Percentiles rank a stretch among this genome's conserved stretches.
Conservation (phyloP, 2,113 vertebrate species). For the Melanotaenia duboulayi region DNA sequence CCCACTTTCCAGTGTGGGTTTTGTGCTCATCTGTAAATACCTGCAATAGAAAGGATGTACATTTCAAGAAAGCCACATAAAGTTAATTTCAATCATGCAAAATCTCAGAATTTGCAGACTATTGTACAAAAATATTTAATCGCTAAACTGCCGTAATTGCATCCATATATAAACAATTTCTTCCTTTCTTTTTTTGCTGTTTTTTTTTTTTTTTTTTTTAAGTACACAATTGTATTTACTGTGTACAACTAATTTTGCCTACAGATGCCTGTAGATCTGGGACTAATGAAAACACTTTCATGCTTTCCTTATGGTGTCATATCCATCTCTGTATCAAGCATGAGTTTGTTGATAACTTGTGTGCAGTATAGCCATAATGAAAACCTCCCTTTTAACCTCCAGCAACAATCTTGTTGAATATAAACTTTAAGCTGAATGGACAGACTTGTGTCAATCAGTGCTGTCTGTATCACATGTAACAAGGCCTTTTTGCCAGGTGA, state of each 20-base stretch:
- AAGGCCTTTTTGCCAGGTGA: constrained; percentile 63
- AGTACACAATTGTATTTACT: constrained; percentile 52
- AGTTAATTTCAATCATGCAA: constrained; percentile 21
- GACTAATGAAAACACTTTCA: background rate
- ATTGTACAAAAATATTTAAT: background rate
- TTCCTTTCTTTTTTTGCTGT: no score
- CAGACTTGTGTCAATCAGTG: constrained; percentile 13
- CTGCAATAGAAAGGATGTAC: constrained; percentile 10
- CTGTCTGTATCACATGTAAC: constrained; percentile 34
- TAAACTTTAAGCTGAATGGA: constrained; percentile 17
- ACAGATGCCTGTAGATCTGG: constrained; percentile 57
- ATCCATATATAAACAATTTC: constrained; percentile 23
- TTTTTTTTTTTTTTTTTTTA: constrained; percentile 24
- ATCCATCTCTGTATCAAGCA: constrained; percentile 21
- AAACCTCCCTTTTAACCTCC: background rate
- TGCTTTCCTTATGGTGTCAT: background rate
- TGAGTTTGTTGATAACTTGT: constrained; percentile 26
- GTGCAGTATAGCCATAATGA: constrained; percentile 34
- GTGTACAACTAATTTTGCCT: constrained; percentile 9
- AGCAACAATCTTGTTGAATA: constrained; percentile 9
- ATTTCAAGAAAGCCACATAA: constrained; percentile 2
- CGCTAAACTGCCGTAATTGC: constrained; percentile 47
- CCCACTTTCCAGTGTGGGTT: constrained; percentile 27
- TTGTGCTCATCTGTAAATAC: constrained; percentile 24
- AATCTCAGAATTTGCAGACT: background rate